Evolutionary conservation across 2,888 invertebrate species (phyloP).

Genomic region (Trichogramma dendrolimi): DNA sequence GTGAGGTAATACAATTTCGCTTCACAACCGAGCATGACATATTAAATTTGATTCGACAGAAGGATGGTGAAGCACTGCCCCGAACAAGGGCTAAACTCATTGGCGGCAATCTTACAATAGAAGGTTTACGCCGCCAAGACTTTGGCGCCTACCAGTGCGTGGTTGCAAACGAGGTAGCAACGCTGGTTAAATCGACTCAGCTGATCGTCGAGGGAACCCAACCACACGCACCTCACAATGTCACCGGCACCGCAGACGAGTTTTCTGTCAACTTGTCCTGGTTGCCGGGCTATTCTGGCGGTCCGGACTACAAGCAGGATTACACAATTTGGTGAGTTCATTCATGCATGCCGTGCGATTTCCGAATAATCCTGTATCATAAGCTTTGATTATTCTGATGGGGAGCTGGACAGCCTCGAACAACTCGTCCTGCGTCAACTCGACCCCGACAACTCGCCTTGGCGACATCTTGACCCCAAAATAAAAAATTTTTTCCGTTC

Average conservation of each 20-base stretch:
- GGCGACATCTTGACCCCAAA: too few relatives aligned
- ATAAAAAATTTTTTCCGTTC: too few relatives aligned
- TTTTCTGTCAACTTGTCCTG: conserved; percentile 87
- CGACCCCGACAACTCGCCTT: too few relatives aligned
- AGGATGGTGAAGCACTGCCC: conserved; percentile 67
- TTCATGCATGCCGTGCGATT: not conserved
- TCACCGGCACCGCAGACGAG: conserved; percentile 83
- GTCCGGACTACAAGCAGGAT: conserved; percentile 90
- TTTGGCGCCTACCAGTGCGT: conserved; percentile 96
- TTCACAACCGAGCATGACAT: too few relatives aligned
- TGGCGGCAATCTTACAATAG: conserved; percentile 89
- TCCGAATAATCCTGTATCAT: too few relatives aligned
- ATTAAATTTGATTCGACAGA: conserved; percentile 30
- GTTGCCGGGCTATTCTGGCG: conserved; percentile 94
- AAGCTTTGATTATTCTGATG: too few relatives aligned
- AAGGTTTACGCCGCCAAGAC: conserved; percentile 79
- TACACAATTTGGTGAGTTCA: conserved; percentile 79
- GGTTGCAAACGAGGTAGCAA: conserved; percentile 91
- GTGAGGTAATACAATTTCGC: too few relatives aligned
- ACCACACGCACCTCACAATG: conserved; percentile 95
- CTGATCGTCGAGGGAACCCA: conserved; percentile 90
- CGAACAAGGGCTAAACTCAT: conserved; percentile 72
- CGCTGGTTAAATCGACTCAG: conserved; percentile 86
- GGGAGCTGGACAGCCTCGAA: too few relatives aligned
- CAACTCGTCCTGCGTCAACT: too few relatives aligned